These are phyloP conservation scores for Saccostrea cuccullata DNA, from an alignment of 1,140 invertebrate genomes.

Conservation along the genomic window DNA sequence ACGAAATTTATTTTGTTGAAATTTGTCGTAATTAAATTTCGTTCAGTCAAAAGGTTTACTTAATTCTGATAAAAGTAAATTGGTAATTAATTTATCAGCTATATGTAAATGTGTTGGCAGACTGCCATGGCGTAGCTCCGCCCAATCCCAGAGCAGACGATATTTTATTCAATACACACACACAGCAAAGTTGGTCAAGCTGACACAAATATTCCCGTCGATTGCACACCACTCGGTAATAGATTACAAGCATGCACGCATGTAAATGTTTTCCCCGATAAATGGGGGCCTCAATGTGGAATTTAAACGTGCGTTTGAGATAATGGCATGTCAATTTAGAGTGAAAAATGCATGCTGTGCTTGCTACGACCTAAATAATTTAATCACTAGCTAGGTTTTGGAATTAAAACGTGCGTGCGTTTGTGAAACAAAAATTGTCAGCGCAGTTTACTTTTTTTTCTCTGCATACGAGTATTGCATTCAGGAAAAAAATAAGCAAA, in stretches of 20 bases:
- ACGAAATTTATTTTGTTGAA: slow-evolving; percentile 34
- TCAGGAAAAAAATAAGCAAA: no score
- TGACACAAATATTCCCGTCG: slow-evolving; percentile 31
- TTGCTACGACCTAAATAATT: slow-evolving; percentile 30
- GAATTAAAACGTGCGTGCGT: slow-evolving; percentile 7
- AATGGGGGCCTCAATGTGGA: slow-evolving; percentile 5
- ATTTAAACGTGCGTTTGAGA: slow-evolving; percentile 21
- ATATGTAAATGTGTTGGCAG: slow-evolving; percentile 58
- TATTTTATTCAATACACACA: slow-evolving; percentile 48
- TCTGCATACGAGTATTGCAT: no score
- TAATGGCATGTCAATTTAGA: slow-evolving; percentile 20
- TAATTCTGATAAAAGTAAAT: slow-evolving; percentile 44
- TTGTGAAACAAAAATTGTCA: neutral
- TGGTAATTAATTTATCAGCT: slow-evolving; percentile 60
- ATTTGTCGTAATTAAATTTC: slow-evolving; percentile 37
- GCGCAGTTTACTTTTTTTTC: neutral
- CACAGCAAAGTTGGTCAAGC: slow-evolving; percentile 24
- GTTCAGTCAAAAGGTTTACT: slow-evolving; percentile 20
- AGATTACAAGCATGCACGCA: slow-evolving; percentile 1
- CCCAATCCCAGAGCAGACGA: slow-evolving; percentile 55
- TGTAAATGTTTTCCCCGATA: slow-evolving; percentile 35
- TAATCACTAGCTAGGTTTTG: slow-evolving; percentile 10
- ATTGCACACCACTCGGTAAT: slow-evolving; percentile 30
- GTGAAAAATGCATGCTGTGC: slow-evolving; percentile 13
- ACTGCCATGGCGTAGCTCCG: slow-evolving; percentile 52